Evolutionary conservation across 2,888 invertebrate species (phyloP), one percentile per base, ranked within the genome.

Genomic region (Agrilus cyanescens): DNA sequence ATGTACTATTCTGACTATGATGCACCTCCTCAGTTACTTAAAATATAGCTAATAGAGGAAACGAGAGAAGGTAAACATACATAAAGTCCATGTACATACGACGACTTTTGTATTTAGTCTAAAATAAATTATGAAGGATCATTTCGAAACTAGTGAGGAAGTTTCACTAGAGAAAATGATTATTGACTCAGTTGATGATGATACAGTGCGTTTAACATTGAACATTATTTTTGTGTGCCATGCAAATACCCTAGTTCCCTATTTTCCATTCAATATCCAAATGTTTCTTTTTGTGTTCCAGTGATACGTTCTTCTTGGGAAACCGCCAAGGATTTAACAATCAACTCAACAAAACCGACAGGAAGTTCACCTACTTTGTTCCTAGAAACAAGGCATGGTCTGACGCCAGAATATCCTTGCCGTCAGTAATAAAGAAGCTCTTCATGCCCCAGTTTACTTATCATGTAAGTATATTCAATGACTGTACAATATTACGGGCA

Each of bases 311-410:
- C 61, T 72, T 74, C 52, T 69, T 93, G 55, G 88, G 90, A 32
- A 73, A 76, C 51, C 76, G 80, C 44, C 78, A 80, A 52, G 73
- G 74, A 55, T 90, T 90, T 67, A 90, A 90, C 65, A 72, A 76
- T 12, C 82, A 82, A 59, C 69, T 93, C 46, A 80, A 80, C 56
- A 82, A 85, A 52, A 75, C 80, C 50, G 78, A 76, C 46, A 82
- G 82, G 54, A 79, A 84, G 42, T 93, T 82, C 68, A 95, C 95
- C 1, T 89, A 86, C 67, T 93, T 95, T 60, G 91, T 89, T 8
- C 94, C 95, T 0, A 76, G 85, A 30, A 85, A 96, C 61, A 80
- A 80, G 58, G 95, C 91, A 40, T 95, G 95, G 95, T 72, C 78
- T 38, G 78, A 81, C 55, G 80, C 85, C 52, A 76, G 80, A 62